Percentiles rank a stretch among this genome's conserved stretches.
Conservation (phyloP, 2,113 vertebrate genomes). For the Onychostoma macrolepis region DNA sequence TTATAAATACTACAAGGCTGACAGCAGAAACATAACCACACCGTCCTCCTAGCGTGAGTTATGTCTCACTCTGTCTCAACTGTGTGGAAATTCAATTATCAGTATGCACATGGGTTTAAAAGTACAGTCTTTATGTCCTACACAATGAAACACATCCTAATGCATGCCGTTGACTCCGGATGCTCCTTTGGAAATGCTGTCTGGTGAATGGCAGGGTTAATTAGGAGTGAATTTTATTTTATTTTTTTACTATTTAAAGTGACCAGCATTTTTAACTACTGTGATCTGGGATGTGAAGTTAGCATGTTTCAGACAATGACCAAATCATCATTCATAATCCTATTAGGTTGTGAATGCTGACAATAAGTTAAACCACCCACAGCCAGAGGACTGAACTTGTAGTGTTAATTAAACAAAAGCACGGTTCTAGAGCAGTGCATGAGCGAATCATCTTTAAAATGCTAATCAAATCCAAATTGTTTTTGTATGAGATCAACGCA, state of each 20-base stretch:
- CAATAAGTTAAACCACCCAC: neutral
- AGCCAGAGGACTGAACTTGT: neutral
- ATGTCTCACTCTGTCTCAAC: constrained; percentile 2
- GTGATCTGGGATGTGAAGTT: neutral
- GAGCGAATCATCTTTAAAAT: constrained; percentile 30
- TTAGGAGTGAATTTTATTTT: neutral
- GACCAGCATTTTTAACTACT: neutral
- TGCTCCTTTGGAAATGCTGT: neutral
- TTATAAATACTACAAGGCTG: constrained; percentile 40
- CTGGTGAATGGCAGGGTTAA: neutral
- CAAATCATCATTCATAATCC: neutral
- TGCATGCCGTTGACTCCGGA: neutral
- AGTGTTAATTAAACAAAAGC: neutral
- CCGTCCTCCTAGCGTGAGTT: neutral
- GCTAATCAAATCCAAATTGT: constrained; percentile 44
- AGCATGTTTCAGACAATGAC: neutral
- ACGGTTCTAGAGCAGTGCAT: neutral
- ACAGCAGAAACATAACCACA: constrained; percentile 15
- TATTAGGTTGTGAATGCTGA: neutral
- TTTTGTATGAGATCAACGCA: constrained; percentile 31
- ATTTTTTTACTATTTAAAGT: neutral
- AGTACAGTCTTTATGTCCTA: neutral
- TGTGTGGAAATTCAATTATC: constrained; percentile 31
- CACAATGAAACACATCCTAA: neutral
- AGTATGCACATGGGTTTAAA: constrained; percentile 1